Base-by-base conservation (phyloP, 2,888 invertebrate genomes). In the Drosophila pseudotakahashii region DNA sequence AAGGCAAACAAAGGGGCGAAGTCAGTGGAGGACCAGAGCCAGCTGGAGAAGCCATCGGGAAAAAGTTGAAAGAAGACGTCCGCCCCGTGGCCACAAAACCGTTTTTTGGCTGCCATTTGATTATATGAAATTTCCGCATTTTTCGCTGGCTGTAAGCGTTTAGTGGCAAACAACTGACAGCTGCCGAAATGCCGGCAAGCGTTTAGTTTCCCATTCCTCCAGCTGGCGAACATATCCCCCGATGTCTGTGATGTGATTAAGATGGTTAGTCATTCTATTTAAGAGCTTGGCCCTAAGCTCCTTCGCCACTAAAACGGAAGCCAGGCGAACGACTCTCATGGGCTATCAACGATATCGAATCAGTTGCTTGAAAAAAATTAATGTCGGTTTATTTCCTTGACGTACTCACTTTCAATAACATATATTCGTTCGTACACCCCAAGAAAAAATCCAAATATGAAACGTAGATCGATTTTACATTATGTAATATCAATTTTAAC, bases 241-340 rank as follows among this genome's bases (percentile, higher is more conserved):
- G 47, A 39, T 70, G 54, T 57, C 51, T 78, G 71, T 73, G 71
- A 63, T 84, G 81, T 87, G 88, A 82, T 82, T 87, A 84, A 81
- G 83, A 80, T 77, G 80, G 62, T 75, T 83, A 66, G 66, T 75
- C 87, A 75, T 75, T 86, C 72, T 69, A 77, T 81, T 86, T 83
- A 80, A 83, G 84, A 76, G 84, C 76, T 74, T 71, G 52, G 69
- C 76, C 69, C 74, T 61, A 81, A 79, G 82, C 82, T 75, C 81
- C 73, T 72, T 64, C n/a, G 26, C 16, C 68, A 47, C 32, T 66
- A 37, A 52, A 45, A 14, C 23, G 37, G 32, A 7, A 47, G 30
- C 19, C 52, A 5, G 11, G 26, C n/a, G n/a, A 67, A 36, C 14
- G 68, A 47, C 68, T 67, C 45, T 26, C 34, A 19, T 13, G 66